A percentile compares a stretch with the other conserved stretches of the same genome.
These are phyloP conservation scores for Panthera uncia DNA, from an alignment of 2,113 vertebrate species.

Conservation along the genomic window DNA sequence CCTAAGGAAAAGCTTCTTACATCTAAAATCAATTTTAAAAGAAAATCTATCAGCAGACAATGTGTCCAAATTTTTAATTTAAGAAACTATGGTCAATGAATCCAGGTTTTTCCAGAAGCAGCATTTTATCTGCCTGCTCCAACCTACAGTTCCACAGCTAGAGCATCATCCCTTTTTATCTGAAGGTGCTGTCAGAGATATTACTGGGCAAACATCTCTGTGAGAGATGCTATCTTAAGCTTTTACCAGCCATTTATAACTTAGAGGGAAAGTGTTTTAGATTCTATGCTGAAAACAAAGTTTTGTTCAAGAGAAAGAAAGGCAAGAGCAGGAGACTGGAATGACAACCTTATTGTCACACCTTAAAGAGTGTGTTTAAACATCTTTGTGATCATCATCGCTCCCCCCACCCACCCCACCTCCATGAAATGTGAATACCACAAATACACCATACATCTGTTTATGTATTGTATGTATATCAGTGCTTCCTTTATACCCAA, in stretches of 20 bases:
- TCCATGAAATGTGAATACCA: neutral
- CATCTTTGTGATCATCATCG: neutral
- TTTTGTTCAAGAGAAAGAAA: neutral
- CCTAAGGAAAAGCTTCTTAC: neutral
- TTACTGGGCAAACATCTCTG: neutral
- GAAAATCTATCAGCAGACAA: neutral
- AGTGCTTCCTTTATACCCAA: neutral
- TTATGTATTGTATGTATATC: neutral
- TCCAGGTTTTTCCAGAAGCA: neutral
- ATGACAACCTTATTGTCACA: neutral
- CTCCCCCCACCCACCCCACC: neutral
- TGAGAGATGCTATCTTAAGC: neutral
- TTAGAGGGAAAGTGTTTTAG: neutral
- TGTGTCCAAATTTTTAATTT: neutral
- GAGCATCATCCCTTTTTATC: neutral
- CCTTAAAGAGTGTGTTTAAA: neutral
- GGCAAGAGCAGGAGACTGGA: neutral
- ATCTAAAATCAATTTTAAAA: neutral
- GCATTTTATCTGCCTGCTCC: neutral
- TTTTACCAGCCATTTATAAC: neutral
- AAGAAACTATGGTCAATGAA: neutral
- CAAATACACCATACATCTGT: neutral
- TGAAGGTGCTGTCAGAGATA: accelerated
- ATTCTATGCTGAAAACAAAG: neutral
- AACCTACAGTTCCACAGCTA: neutral